Evolutionary conservation across 1,140 invertebrate species (phyloP).

Genomic region (Cyrtorhinus lividipennis): DNA sequence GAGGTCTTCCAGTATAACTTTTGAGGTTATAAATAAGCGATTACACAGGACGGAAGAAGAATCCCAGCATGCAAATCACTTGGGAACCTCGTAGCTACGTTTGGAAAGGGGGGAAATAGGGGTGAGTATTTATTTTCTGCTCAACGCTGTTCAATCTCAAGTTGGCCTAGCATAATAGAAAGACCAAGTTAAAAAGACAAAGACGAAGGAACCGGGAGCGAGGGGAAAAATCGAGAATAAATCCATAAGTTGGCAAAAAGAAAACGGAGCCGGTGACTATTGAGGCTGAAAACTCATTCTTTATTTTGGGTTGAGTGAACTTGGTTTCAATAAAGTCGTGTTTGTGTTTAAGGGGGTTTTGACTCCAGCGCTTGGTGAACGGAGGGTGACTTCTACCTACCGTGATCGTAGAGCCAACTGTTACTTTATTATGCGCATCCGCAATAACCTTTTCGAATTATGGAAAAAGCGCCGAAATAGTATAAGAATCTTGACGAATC

Average conservation of each 20-base stretch:
- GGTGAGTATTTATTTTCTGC: background rate
- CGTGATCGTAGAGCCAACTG: background rate
- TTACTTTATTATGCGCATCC: slow-evolving; percentile 7
- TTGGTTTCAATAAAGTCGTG: slow-evolving; percentile 7
- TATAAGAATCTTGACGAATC: no score
- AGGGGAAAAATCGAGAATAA: background rate
- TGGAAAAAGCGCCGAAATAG: no score
- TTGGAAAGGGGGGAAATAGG: background rate
- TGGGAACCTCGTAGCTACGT: background rate
- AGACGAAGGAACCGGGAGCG: background rate
- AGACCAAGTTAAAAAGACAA: background rate
- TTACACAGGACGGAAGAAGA: background rate
- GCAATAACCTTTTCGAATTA: background rate
- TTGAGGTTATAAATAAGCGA: slow-evolving; percentile 10
- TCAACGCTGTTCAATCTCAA: background rate
- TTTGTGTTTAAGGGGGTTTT: background rate
- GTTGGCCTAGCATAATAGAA: background rate
- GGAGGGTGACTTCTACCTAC: background rate
- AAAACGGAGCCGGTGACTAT: background rate
- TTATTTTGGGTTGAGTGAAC: slow-evolving; percentile 3
- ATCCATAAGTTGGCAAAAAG: slow-evolving; percentile 2
- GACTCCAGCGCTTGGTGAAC: background rate
- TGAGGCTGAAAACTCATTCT: slow-evolving; percentile 1
- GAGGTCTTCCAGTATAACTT: slow-evolving; percentile 5
- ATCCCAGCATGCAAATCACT: background rate